Percentiles rank a stretch among this genome's conserved stretches.
Evolutionary conservation across 1,140 invertebrate species (phyloP).

Genomic region (Lepidurus packardi): DNA sequence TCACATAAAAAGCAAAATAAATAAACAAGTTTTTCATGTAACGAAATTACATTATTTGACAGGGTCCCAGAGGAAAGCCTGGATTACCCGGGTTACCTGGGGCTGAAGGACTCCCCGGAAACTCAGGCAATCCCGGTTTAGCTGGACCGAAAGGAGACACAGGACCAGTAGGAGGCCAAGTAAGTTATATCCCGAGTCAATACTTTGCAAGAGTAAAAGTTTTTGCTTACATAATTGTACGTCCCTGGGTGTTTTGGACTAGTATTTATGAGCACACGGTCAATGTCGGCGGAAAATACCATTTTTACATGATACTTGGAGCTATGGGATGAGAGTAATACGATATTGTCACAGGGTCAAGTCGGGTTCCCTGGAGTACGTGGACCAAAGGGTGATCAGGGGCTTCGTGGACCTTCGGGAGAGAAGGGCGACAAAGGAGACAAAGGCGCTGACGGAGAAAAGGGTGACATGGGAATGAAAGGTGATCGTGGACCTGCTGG

Average conservation of each 20-base stretch:
- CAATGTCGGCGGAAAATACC: too few species aligned
- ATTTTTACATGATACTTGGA: background rate
- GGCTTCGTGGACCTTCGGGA: constrained; percentile 60
- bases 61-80: constrained; percentile 66
- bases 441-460: constrained; percentile 65
- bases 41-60: constrained; percentile 31
- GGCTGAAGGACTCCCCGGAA: constrained; percentile 65
- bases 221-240: background rate
- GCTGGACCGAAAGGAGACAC: constrained; percentile 60
- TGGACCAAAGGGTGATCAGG: constrained; percentile 70
- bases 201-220: background rate
- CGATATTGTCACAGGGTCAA: constrained; percentile 49
- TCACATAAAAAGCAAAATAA: too few species aligned
- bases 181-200: constrained; percentile 35
- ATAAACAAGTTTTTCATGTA: too few species aligned
- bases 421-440: constrained; percentile 62
- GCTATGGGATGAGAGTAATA: background rate
- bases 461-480: constrained; percentile 66
- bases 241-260: too few species aligned
- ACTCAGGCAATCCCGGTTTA: constrained; percentile 61
- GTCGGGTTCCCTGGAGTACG: constrained; percentile 67
- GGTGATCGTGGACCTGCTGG: constrained; percentile 67
- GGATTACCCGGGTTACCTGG: constrained; percentile 65
- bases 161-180: constrained; percentile 58
- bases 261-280: too few species aligned